Conservation (phyloP, 1,140 invertebrate genomes). For the Lordiphosa mommai region DNA sequence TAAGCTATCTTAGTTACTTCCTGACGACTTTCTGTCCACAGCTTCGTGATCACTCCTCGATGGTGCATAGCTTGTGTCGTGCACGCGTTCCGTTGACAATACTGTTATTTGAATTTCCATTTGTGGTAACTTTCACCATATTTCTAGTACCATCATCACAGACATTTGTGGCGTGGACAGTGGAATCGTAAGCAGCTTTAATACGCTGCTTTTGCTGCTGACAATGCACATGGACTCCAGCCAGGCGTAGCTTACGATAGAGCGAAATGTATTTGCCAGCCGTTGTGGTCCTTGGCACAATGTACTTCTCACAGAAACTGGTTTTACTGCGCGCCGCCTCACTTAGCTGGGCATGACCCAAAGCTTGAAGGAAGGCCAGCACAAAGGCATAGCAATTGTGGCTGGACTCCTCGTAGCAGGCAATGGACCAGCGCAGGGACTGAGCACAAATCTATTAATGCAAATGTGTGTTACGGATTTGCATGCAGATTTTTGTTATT, state of each 20-base stretch:
- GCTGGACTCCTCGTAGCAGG: conserved; percentile 85
- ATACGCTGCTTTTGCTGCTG: conserved; percentile 44
- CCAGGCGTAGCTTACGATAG: conserved; percentile 84
- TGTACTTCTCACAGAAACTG: conserved; percentile 87
- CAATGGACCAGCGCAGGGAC: conserved; percentile 83
- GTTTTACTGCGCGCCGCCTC: conserved; percentile 82
- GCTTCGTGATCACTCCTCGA: conserved; percentile 49
- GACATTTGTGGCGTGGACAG: conserved; percentile 4
- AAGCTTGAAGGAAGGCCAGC: conserved; percentile 85
- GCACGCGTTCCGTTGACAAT: conserved; percentile 28
- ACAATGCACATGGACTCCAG: conserved; percentile 80
- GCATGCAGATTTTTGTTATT: conserved; percentile 1
- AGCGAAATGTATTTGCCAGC: conserved; percentile 91
- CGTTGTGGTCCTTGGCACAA: conserved; percentile 86
- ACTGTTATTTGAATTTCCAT: conserved; percentile 33
- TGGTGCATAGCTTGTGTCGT: conserved; percentile 65
- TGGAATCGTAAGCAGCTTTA: conserved; percentile 7
- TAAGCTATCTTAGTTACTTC: neutral
- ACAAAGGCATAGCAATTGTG: conserved; percentile 92
- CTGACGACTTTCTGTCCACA: neutral
- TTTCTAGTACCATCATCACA: conserved; percentile 14
- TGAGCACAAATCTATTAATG: conserved; percentile 82
- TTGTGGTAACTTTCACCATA: conserved; percentile 15
- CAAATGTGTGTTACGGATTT: conserved; percentile 34
- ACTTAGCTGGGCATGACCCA: conserved; percentile 84